Conservation (phyloP, 2,888 invertebrate genomes). For the Apamea crenata region DNA sequence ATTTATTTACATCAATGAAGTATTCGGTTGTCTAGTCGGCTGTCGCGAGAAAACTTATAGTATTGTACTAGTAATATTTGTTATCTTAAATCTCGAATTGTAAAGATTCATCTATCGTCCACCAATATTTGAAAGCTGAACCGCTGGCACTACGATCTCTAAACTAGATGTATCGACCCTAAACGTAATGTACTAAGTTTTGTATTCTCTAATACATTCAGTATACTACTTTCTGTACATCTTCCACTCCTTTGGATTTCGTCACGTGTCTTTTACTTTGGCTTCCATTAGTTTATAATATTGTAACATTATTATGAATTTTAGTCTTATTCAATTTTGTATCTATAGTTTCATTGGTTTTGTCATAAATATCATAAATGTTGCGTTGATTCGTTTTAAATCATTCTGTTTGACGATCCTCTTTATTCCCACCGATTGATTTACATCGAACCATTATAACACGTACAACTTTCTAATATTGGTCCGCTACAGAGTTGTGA, state of each 20-base stretch:
- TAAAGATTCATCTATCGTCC: constrained; percentile 83
- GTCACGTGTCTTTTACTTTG: constrained; percentile 41
- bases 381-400: constrained; percentile 41
- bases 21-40: constrained; percentile 75
- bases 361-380: constrained; percentile 36
- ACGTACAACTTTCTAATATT: constrained; percentile 91
- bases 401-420: constrained; percentile 44
- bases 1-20: constrained; percentile 86
- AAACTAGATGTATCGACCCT: constrained; percentile 84
- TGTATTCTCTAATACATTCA: constrained; percentile 82
- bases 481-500: constrained; percentile 90
- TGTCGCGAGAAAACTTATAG: constrained; percentile 75
- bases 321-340: constrained; percentile 59
- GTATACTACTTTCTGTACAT: constrained; percentile 81
- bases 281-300: constrained; percentile 40
- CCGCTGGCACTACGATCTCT: constrained; percentile 84
- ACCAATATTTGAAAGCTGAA: constrained; percentile 91
- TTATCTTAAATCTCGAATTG: constrained; percentile 82
- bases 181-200: constrained; percentile 81
- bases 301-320: constrained; percentile 51
- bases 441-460: constrained; percentile 80
- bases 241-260: constrained; percentile 56
- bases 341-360: constrained; percentile 45
- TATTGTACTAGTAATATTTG: constrained; percentile 78
- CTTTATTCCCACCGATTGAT: constrained; percentile 49